Percentiles rank a stretch among this genome's conserved stretches.
Evolutionary conservation across 2,113 vertebrate genomes (phyloP).

Genomic region (Mobula hypostoma): DNA sequence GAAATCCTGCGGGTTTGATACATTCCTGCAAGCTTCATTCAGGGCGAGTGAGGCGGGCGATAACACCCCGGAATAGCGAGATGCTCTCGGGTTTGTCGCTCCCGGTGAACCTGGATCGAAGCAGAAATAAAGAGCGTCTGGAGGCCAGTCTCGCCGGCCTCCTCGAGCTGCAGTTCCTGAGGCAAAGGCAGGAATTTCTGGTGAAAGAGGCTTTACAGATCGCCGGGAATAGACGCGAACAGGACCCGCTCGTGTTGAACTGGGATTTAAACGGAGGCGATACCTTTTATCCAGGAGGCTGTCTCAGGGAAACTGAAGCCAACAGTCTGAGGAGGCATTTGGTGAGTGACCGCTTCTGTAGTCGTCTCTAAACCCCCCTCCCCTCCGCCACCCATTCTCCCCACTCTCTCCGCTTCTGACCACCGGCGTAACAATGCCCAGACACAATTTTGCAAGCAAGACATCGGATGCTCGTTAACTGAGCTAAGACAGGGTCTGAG

Average conservation of each 20-base stretch:
- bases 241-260: background rate
- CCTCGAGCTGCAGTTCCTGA: constrained; percentile 57
- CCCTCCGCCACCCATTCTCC: background rate
- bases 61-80: background rate
- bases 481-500: too few relatives aligned
- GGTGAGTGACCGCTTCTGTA: background rate
- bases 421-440: background rate
- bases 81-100: constrained; percentile 60
- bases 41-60: too few relatives aligned
- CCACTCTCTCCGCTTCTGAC: background rate
- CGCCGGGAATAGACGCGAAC: constrained; percentile 12
- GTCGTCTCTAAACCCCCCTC: background rate
- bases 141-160: constrained; percentile 57
- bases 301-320: background rate
- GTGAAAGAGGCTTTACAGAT: constrained; percentile 52
- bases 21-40: background rate
- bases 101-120: constrained; percentile 55
- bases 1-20: background rate
- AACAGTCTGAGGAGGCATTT: background rate
- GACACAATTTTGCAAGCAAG: background rate
- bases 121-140: constrained; percentile 56
- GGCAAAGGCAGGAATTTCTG: constrained; percentile 54
- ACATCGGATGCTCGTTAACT: background rate
- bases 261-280: background rate
- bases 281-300: background rate